Conservation (phyloP, 2,113 vertebrate genomes). For the Vulpes lagopus region DNA sequence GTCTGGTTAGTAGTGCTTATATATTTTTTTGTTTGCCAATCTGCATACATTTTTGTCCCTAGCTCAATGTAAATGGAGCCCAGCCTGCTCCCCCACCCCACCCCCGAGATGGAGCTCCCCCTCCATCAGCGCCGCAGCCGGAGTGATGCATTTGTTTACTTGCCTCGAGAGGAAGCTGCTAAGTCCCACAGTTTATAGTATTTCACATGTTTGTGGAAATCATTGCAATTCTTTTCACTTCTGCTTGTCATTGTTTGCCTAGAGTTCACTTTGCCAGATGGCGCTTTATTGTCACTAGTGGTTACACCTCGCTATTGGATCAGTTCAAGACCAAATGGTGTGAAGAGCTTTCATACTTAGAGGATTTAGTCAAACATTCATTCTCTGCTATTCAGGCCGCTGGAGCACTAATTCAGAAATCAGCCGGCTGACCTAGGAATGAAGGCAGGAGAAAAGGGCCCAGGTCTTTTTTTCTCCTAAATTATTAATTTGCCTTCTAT, state of each 20-base stretch:
- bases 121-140: conserved; percentile 70
- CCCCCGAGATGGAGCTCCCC: conserved; percentile 80
- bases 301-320: conserved; percentile 98
- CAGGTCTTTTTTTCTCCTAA: conserved; percentile 58
- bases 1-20: conserved; percentile 92
- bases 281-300: conserved; percentile 97
- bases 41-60: conserved; percentile 85
- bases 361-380: conserved; percentile 92
- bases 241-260: conserved; percentile 98
- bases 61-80: conserved; percentile 84
- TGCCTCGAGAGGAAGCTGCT: conserved; percentile 93
- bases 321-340: conserved; percentile 98
- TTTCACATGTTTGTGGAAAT: conserved; percentile 99
- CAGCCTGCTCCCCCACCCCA: conserved; percentile 73
- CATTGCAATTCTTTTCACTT: conserved; percentile 98
- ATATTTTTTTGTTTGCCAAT: conserved; percentile 87
- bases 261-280: conserved; percentile 98
- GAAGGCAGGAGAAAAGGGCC: conserved; percentile 63
- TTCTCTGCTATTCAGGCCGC: conserved; percentile 88
- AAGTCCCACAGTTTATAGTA: conserved; percentile 95
- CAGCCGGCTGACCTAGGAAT: conserved; percentile 82
- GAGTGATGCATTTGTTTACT: conserved; percentile 93
- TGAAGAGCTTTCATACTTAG: conserved; percentile 92
- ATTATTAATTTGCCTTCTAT: conserved; percentile 83
- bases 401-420: conserved; percentile 85